Evolutionary conservation across 2,113 vertebrate genomes (phyloP), one percentile per base, ranked within the genome.

Genomic region (Oplegnathus fasciatus): DNA sequence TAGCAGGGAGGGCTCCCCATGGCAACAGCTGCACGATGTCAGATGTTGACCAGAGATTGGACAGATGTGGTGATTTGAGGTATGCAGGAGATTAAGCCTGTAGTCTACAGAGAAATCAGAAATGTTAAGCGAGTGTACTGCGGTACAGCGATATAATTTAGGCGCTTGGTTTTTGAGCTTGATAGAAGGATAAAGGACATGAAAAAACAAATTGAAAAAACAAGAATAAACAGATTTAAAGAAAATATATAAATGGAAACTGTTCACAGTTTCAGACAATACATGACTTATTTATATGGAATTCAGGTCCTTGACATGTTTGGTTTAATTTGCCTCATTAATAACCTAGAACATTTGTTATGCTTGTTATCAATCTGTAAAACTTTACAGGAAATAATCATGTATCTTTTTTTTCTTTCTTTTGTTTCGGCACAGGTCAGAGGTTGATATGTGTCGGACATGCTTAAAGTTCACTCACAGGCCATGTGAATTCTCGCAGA

Each of bases 21-120:
- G 75, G 86, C 74, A 91, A 89, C 90, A 89, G 90, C 88, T 86
- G 88, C 58, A 64, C 65, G 80, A 87, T 81, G 85, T 91, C 84
- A 83, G 81, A 87, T 79, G 85, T 67, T 80, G 72, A 79, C 65
- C 72, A 68, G 67, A 88, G 83, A 83, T 85, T 87, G 84, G 78
- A 89, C 90, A 91, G 82, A 92, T 93, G 87, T 86, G 71, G 74
- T 78, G 79, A 86, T 89, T 71, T 85, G 80, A 89, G 74, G 78
- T 58, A 82, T 72, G 72, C 44, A 44, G 40, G 74, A 83, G 91
- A 90, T 94, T 86, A 87, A 86, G 61, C 57, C 52, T 85, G 55
- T n/a, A 67, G 52, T 85, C 76, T 28, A 46, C 52, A 80, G 52
- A 86, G 72, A 79, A 88, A 92, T 89, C 64, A 85, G 57, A 85